These are phyloP conservation scores for Eupithecia exiguata DNA, from an alignment of 2,888 invertebrate genomes.

Conservation along the genomic window DNA sequence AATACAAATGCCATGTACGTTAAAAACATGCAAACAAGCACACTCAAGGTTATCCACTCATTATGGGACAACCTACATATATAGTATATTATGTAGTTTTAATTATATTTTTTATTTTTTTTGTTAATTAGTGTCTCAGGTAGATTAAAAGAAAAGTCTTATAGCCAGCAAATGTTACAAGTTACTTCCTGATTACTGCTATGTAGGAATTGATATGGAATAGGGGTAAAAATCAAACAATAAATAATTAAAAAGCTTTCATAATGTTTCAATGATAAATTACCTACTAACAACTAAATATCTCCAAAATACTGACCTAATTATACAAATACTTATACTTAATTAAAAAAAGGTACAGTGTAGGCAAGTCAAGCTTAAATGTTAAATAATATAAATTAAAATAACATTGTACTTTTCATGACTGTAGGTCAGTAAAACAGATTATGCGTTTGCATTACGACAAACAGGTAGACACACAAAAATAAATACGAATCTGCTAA, in stretches of 20 bases:
- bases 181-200: not conserved
- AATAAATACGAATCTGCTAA: not conserved
- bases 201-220: not conserved
- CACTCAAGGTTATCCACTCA: too few relatives aligned
- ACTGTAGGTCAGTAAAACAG: not conserved
- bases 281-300: constrained; percentile 16
- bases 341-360: constrained; percentile 2
- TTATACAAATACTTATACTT: constrained; percentile 9
- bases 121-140: not conserved
- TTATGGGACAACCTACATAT: too few relatives aligned
- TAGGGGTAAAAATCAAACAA: not conserved
- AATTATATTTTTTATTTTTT: not conserved
- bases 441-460: too few relatives aligned
- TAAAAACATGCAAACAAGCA: too few relatives aligned
- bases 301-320: constrained; percentile 32
- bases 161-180: not conserved
- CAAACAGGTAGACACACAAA: not conserved
- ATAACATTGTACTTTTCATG: not conserved
- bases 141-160: not conserved
- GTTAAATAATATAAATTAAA: not conserved
- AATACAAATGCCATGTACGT: too few relatives aligned
- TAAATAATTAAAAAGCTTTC: not conserved
- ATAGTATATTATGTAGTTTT: too few relatives aligned
- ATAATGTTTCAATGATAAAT: constrained; percentile 19
- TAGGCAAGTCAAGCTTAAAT: constrained; percentile 9